Conservation (phyloP, 35 echinoderm and acorn worm genomes). For the Apostichopus californicus region DNA sequence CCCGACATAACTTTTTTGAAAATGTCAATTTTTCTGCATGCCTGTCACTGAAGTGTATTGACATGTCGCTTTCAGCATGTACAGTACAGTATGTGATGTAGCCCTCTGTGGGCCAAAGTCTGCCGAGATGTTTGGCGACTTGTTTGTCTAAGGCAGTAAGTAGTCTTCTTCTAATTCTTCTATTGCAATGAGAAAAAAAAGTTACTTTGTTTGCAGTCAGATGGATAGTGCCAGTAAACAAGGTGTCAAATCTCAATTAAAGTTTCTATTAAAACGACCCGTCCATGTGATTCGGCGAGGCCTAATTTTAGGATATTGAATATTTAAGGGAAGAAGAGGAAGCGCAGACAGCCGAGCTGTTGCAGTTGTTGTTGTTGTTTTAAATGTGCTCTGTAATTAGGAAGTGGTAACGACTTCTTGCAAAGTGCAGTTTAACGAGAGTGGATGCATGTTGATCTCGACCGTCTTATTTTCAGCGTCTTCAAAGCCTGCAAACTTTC, state of each 20-base stretch:
- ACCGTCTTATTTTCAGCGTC: too few species aligned
- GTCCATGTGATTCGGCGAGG: background rate
- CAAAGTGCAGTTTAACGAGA: too few species aligned
- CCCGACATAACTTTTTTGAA: background rate
- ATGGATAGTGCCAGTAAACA: background rate
- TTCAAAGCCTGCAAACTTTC: too few species aligned
- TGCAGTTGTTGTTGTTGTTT: too few species aligned
- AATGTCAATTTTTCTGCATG: background rate
- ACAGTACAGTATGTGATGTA: background rate
- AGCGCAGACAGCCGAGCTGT: too few species aligned
- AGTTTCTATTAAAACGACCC: background rate
- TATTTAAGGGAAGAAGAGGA: background rate
- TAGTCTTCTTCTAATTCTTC: too few species aligned
- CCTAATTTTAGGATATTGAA: background rate
- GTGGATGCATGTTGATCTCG: too few species aligned
- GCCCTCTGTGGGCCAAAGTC: background rate
- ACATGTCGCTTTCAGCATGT: background rate
- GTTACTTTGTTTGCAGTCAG: background rate
- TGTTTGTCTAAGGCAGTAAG: too few species aligned
- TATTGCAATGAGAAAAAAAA: too few species aligned
- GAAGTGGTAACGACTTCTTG: too few species aligned
- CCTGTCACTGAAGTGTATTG: background rate
- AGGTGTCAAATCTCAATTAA: slow-evolving; percentile 15
- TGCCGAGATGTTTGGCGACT: too few species aligned
- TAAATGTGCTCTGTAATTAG: too few species aligned